Conservation (phyloP, 1,140 invertebrate species). For the Probaryconus sp. region DNA sequence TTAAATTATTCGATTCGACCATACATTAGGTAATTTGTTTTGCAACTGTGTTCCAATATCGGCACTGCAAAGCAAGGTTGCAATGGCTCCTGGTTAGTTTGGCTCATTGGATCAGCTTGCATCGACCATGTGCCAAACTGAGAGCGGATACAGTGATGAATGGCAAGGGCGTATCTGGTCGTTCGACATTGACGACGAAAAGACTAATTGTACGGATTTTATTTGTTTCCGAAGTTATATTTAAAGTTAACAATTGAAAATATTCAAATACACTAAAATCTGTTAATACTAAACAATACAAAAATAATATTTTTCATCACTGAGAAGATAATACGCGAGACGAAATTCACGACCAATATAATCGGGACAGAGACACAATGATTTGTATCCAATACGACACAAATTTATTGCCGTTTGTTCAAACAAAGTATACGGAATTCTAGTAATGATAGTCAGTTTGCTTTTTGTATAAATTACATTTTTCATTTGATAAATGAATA, state of each 20-base stretch:
- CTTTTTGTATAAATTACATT: no score
- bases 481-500: no score
- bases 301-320: no score
- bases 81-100: constrained; percentile 43
- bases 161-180: constrained; percentile 52
- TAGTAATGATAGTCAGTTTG: no score
- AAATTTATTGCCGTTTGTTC: not conserved
- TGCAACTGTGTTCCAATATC: constrained; percentile 19
- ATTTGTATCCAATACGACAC: no score
- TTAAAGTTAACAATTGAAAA: constrained; percentile 1
- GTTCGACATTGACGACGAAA: constrained; percentile 30
- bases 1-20: constrained; percentile 1
- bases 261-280: not conserved
- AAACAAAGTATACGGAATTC: no score
- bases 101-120: constrained; percentile 45
- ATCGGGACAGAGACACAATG: no score
- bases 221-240: constrained; percentile 29
- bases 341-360: no score
- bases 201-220: constrained; percentile 27
- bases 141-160: constrained; percentile 63
- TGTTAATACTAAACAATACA: not conserved
- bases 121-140: constrained; percentile 54
- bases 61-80: constrained; percentile 8
- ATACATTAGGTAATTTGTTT: constrained; percentile 38
- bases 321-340: no score